phyloP scores from a whole-genome alignment of 1,140 invertebrate genomes.

The Drepana arcuata region DNA sequence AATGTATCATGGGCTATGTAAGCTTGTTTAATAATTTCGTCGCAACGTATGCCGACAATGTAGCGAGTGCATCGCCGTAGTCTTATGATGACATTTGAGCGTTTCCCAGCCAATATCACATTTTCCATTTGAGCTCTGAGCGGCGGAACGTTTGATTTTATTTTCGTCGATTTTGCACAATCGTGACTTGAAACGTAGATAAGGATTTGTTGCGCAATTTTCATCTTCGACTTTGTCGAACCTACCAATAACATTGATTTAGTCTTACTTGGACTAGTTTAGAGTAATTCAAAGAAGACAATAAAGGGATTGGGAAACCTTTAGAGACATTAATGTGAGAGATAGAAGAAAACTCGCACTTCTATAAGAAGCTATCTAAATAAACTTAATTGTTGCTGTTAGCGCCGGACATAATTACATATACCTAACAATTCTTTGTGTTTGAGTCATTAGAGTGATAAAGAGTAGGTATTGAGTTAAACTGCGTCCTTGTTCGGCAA shows the following conservation, averaged over 20 bases:
- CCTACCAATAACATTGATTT: conserved; percentile 16
- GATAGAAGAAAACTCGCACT: too few relatives aligned
- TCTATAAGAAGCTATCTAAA: too few relatives aligned
- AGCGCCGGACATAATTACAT: too few relatives aligned
- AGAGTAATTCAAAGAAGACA: too few relatives aligned
- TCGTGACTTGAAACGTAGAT: conserved; percentile 33
- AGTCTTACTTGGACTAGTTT: too few relatives aligned
- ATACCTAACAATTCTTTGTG: conserved; percentile 8
- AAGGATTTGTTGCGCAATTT: conserved; percentile 30
- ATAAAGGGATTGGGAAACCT: too few relatives aligned
- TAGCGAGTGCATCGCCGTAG: neutral
- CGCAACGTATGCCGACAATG: too few relatives aligned
- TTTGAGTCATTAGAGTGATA: conserved; percentile 29
- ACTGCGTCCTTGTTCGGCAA: conserved; percentile 58
- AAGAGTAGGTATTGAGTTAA: conserved; percentile 53
- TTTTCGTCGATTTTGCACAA: conserved; percentile 38
- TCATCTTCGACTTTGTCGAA: conserved; percentile 17
- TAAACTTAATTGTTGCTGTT: too few relatives aligned
- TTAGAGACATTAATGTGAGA: too few relatives aligned
- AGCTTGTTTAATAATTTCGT: too few relatives aligned
- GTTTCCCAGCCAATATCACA: conserved; percentile 26
- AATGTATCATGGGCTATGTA: too few relatives aligned
- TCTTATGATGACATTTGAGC: conserved; percentile 27
- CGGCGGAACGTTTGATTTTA: conserved; percentile 35
- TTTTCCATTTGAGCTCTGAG: conserved; percentile 25